Evolutionary conservation across 2,797 vertebrate species (phyloP).

Genomic region (Malurus leucopterus): DNA sequence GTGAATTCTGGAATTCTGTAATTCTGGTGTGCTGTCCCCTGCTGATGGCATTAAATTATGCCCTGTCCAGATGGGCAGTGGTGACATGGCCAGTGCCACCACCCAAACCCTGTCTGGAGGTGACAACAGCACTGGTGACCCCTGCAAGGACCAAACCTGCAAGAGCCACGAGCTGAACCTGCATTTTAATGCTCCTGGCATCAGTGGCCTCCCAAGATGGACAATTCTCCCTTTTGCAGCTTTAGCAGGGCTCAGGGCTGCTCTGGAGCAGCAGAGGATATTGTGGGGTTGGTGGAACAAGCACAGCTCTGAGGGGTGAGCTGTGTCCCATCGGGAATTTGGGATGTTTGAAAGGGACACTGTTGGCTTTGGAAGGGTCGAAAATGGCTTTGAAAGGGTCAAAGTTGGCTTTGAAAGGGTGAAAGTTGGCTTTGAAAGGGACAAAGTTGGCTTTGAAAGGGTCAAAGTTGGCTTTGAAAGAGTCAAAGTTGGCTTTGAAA

Average conservation of each 20-base stretch:
- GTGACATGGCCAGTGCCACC: fast-evolving
- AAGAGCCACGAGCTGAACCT: fast-evolving
- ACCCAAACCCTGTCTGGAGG: too few species aligned
- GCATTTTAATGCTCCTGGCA: fast-evolving
- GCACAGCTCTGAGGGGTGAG: fast-evolving
- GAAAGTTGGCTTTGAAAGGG: too few species aligned
- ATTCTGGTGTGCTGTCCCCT: background rate
- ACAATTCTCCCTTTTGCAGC: fast-evolving
- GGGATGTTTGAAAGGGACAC: too few species aligned
- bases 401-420: too few species aligned
- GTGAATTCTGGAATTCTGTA: too few species aligned
- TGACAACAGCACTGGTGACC: too few species aligned
- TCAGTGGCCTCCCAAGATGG: fast-evolving
- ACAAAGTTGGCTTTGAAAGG: too few species aligned
- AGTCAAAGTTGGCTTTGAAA: too few species aligned
- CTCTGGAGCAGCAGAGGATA: background rate
- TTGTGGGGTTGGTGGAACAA: background rate
- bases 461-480: too few species aligned
- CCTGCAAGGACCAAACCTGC: fast-evolving
- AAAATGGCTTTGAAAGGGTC: too few species aligned
- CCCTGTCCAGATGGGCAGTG: background rate
- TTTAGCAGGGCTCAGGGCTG: fast-evolving
- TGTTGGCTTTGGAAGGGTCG: too few species aligned
- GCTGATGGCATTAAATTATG: fast-evolving
- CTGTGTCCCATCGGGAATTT: too few species aligned